These are phyloP conservation scores for Copsychus sechellarum DNA, from an alignment of 2,113 vertebrate genomes.

Conservation along the genomic window DNA sequence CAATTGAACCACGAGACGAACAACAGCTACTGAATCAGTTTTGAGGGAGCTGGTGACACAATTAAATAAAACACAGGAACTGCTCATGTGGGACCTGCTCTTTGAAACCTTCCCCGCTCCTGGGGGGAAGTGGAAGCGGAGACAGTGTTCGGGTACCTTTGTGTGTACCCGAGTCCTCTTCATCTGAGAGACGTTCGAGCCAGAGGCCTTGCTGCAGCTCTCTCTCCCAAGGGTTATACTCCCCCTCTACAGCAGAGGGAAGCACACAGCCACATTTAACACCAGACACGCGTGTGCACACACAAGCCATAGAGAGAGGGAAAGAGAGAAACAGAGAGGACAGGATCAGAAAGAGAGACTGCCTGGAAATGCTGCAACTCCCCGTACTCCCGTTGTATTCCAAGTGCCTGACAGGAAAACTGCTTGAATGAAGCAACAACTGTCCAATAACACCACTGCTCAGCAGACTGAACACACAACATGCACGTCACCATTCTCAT, in stretches of 20 bases:
- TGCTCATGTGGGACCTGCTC: slow-evolving; percentile 70
- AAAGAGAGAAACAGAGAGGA: slow-evolving; percentile 41
- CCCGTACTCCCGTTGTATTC: not conserved
- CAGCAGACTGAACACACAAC: not conserved
- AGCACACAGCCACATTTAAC: slow-evolving; percentile 72
- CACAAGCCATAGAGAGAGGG: slow-evolving; percentile 39
- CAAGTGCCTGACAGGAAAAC: not conserved
- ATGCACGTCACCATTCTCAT: not conserved
- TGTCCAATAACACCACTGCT: fast-evolving
- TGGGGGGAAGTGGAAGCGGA: not conserved
- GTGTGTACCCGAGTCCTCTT: slow-evolving; percentile 89
- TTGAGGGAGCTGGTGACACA: not conserved
- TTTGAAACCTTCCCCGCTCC: not conserved
- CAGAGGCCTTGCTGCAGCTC: slow-evolving; percentile 90
- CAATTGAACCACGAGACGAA: not conserved
- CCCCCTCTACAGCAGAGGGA: slow-evolving; percentile 91
- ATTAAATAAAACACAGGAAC: not conserved
- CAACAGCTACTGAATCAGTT: not conserved
- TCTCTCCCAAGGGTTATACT: slow-evolving; percentile 92
- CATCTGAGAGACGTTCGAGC: slow-evolving; percentile 85
- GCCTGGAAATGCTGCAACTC: not conserved
- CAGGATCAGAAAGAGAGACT: slow-evolving; percentile 50
- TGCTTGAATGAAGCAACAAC: not conserved
- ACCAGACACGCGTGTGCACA: slow-evolving; percentile 33
- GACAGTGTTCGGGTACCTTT: slow-evolving; percentile 82